phyloP scores from a whole-genome alignment of 2,797 vertebrate species.

The Taenioides sp. region DNA sequence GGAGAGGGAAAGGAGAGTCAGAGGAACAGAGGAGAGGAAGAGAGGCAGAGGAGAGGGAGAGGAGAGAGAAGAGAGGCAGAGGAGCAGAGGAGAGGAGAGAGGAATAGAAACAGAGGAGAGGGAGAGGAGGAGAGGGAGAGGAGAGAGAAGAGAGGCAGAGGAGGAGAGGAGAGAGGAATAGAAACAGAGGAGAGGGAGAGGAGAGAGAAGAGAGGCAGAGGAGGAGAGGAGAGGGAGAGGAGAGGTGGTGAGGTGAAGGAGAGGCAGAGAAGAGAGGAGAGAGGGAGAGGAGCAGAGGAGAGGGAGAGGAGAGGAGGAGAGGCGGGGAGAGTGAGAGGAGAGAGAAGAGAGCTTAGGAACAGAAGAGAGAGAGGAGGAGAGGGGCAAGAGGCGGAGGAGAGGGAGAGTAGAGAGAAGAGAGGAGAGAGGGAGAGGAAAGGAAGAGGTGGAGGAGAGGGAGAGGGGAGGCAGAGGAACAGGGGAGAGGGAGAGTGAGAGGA shows the following conservation, averaged over 20 bases:
- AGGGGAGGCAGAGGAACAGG: too few relatives aligned
- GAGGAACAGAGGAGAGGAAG: constrained; percentile 8
- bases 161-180: background rate
- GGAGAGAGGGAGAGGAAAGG: constrained; percentile 22
- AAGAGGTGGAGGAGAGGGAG: constrained; percentile 35
- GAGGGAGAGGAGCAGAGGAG: too few relatives aligned
- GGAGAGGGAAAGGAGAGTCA: background rate
- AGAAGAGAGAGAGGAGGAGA: background rate
- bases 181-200: background rate
- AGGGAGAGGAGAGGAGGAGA: too few relatives aligned
- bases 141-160: background rate
- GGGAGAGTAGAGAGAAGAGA: background rate
- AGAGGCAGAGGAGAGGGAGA: constrained; percentile 18
- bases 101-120: constrained; percentile 4
- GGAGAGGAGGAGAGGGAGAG: constrained; percentile 17
- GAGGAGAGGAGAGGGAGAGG: too few relatives aligned
- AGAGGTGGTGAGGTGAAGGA: too few relatives aligned
- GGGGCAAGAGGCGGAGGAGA: constrained; percentile 15
- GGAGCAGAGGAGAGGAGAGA: background rate
- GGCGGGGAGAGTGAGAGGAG: too few relatives aligned
- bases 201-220: background rate
- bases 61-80: too few relatives aligned
- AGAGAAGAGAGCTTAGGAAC: too few relatives aligned
- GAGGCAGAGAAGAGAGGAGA: too few relatives aligned
- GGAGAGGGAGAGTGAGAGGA: too few relatives aligned